Evolutionary conservation across 1,140 invertebrate genomes (phyloP).

Genomic region (Elysia chlorotica): DNA sequence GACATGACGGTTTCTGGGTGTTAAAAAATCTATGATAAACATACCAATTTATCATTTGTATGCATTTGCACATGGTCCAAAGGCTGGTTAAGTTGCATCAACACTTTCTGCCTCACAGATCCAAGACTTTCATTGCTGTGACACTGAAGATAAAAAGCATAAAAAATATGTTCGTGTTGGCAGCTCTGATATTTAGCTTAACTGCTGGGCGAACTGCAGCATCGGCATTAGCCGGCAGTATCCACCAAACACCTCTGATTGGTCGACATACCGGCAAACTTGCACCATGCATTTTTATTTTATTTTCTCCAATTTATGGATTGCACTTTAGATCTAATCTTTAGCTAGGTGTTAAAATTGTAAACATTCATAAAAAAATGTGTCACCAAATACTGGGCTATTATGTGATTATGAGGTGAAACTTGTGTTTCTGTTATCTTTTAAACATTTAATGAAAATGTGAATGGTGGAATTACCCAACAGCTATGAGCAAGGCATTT

Average conservation of each 20-base stretch:
- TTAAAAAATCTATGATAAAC: too few species aligned
- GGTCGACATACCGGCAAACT: neutral
- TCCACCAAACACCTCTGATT: too few species aligned
- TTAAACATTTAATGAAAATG: too few species aligned
- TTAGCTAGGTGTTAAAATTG: neutral
- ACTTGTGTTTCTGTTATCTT: too few species aligned
- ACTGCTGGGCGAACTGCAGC: too few species aligned
- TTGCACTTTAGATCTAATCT: neutral
- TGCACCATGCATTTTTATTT: neutral
- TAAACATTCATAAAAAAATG: too few species aligned
- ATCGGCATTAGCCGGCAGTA: too few species aligned
- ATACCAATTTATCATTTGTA: slow-evolving; percentile 59
- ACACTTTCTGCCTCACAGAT: slow-evolving; percentile 59
- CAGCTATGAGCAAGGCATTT: too few species aligned
- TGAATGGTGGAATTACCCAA: too few species aligned
- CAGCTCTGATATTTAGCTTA: neutral
- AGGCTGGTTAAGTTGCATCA: slow-evolving; percentile 49
- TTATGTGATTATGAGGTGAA: neutral
- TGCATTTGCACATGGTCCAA: slow-evolving; percentile 61
- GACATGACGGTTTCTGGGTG: too few species aligned
- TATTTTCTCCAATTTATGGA: neutral
- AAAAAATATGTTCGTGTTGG: neutral
- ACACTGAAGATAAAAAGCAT: slow-evolving; percentile 36
- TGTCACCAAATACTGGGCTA: neutral
- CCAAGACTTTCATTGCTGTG: slow-evolving; percentile 65